Evolutionary conservation across 2,113 vertebrate species (phyloP), one percentile per base, ranked within the genome.

Genomic region (Cyanocitta stelleri): DNA sequence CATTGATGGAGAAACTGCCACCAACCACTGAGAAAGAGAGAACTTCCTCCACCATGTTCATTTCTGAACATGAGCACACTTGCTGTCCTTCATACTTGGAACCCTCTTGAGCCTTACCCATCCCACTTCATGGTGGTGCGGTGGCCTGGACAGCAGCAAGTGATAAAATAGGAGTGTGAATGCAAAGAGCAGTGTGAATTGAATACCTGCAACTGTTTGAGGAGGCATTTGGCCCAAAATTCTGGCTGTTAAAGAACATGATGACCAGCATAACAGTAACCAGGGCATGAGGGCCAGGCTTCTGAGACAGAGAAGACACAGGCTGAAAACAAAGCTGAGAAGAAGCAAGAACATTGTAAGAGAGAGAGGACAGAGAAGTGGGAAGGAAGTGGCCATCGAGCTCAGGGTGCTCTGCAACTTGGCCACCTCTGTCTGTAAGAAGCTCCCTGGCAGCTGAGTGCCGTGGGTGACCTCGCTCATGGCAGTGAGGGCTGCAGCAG

Each of bases 391-490:
- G n/a, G 11, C 39, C 56, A 32, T 23, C 0, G 0, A 71, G n/a
- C 49, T 6, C 29, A 39, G 21, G 18, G 8, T 71, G 37, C 18
- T 16, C 33, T 41, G 51, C 30, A 41, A 6, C 33, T 74, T 35
- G 10, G 35, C 64, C 80, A 10, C 16, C 41, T 48, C n/a, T 56
- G 35, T 29, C 27, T 64, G 18, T 27, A 33, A 59, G 22, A 35
- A 73, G 23, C 16, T 61, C 17, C 44, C 46, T 78, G 41, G 29
- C 51, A 46, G 32, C 7, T 37, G 33, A 48, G 29, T n/a, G 51
- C 26, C 0, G 1, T 24, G 33, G 35, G 66, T 23, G 49, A 27
- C n/a, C n/a, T 58, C 2, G 0, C 26, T 72, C 5, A 16, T 13
- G 46, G 33, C 69, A 48, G 23, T 24, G 26, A 51, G 12, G 49